These are phyloP conservation scores for Hydractinia symbiolongicarpus DNA, from an alignment of 30 jellyfish, hydroid and myxozoan genomes.

Conservation along the genomic window DNA sequence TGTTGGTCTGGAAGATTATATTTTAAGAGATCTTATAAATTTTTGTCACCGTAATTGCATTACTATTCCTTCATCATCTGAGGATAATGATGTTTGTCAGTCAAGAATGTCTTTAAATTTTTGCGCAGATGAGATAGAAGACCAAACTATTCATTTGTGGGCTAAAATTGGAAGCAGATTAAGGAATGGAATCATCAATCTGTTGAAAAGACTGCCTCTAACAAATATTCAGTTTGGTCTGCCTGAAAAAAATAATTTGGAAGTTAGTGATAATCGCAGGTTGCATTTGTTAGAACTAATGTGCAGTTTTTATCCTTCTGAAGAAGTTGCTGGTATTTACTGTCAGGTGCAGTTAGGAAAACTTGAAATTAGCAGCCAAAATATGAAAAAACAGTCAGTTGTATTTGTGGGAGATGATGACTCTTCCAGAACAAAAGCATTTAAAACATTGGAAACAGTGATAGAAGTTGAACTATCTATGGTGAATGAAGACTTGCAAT, in stretches of 20 bases:
- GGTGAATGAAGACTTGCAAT: constrained; percentile 15
- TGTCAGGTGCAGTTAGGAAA: constrained; percentile 9
- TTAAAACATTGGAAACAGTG: neutral
- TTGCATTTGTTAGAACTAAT: constrained; percentile 1
- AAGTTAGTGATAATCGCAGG: neutral
- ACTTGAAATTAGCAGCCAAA: neutral
- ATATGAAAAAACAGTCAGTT: neutral
- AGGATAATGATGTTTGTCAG: neutral
- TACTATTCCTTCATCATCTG: constrained; percentile 45
- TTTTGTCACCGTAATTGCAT: constrained; percentile 62
- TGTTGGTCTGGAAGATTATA: constrained; percentile 66
- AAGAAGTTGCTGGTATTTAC: constrained; percentile 1
- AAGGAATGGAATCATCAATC: neutral
- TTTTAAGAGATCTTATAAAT: constrained; percentile 46
- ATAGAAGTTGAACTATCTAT: neutral
- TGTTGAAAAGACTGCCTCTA: neutral
- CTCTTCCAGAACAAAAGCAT: neutral
- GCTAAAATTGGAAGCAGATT: neutral
- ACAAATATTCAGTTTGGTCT: neutral
- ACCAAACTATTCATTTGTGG: constrained; percentile 14
- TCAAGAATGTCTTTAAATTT: neutral
- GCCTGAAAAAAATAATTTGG: neutral
- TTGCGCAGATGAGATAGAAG: neutral
- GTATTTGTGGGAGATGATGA: neutral
- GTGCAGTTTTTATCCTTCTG: neutral